Base-by-base conservation (phyloP, 1,140 invertebrate genomes). In the Diploscapter pachys region DNA sequence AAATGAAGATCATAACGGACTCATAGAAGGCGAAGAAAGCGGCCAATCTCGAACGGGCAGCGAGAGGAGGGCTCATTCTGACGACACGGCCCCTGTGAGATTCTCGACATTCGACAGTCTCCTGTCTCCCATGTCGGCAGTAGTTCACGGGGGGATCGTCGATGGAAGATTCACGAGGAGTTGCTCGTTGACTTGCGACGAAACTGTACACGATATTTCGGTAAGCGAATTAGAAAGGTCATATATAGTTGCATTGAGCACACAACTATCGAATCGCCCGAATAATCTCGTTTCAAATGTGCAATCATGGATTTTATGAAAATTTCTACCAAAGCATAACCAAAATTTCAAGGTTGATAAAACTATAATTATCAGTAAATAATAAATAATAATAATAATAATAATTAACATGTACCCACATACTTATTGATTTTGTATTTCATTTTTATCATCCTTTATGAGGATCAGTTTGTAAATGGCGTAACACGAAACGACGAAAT, bases 141-240 rank as follows among this genome's bases (percentile, higher is more conserved):
- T 72, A 31, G 50, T 53, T 31, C 62, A 49, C n/a, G 65, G 50
- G 65, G 71, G 56, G 48, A 63, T 31, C 31, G 62, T 31, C 54
- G 59, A 56, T 65, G 67, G 51, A 49, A 5, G 68, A 56, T 76
- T 76, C 50, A 52, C 49, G 9, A 13, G 74, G 9, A 71, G 67
- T 56, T 63, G 68, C 3, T 76, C 74, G 2, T 56, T 76, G 3
- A 76, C 74, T 5, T 76, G 74, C 48, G 13, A 57, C 2, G 74
- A 76, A 48, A 76, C 74, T 51, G 68, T 76, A 57, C 56, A 62
- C 53, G 74, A 76, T 48, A 76, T 76, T 11, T 13, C 50, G 11
- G 69, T 71, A 13, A 71, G 69, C 57, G 57, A 11, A 59, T 59
- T 59, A 31, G 31, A 31, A 31, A 31, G 31, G 31, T 31, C 31